Evolutionary conservation across 2,113 vertebrate genomes (phyloP), one percentile per base, ranked within the genome.

Genomic region (Alosa alosa): DNA sequence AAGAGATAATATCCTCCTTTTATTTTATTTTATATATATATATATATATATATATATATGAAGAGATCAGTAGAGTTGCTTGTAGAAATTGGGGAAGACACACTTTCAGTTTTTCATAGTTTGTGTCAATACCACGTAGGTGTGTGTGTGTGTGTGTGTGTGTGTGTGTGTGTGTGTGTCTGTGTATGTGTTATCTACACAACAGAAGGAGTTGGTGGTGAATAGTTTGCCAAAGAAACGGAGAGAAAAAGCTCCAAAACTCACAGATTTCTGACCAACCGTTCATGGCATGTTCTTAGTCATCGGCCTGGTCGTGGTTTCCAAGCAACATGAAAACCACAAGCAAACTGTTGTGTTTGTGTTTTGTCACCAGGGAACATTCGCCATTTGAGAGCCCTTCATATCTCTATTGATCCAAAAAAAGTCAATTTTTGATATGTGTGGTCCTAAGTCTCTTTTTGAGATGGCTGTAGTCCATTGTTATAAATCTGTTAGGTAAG

Each of bases 221-320:
- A 78, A 39, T 78, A 17, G 13, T 78, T 3, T 36, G 11, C 64
- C 64, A 72, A 36, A 72, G 10, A 15, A 3, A 41, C 31, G 39
- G 36, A 78, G 72, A 78, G 31, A 78, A 6, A 60, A 20, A 20
- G 55, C 46, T 52, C 68, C 8, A 52, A 86, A 20, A 49, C 81
- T 68, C 90, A 72, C 89, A 92, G 91, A 85, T 92, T 92, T 91
- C 86, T 55, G 84, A 25, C 92, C 90, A 92, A 92, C 90, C 90
- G 89, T 83, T 91, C 64, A 18, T 85, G 83, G 84, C 87, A 88
- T 83, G 87, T 85, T 86, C 60, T 31, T 88, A 89, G 41, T 89
- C 85, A 86, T 89, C 89, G 87, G 90, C 91, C 92, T 93, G 91
- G 92, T 91, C 86, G 87, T 7, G 11, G 93, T 95, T 93, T 86